phyloP scores from a whole-genome alignment of 2,888 invertebrate genomes.

The Drosophila flavopinicola region DNA sequence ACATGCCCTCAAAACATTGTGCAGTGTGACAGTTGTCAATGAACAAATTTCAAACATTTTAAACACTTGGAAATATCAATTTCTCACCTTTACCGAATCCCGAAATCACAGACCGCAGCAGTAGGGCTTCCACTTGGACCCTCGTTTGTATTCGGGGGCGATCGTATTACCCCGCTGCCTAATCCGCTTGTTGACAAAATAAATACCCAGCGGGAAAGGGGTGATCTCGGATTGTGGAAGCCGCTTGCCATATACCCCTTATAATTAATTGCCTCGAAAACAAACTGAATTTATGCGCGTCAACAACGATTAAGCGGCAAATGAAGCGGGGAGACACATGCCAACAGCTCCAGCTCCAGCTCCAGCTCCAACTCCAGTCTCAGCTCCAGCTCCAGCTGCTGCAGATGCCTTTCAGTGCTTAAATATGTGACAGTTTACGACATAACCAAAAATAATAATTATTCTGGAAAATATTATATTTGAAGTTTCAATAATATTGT shows the following conservation, averaged over 20 bases:
- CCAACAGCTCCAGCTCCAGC: conserved; percentile 12
- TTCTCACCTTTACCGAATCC: conserved; percentile 62
- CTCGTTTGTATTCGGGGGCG: conserved; percentile 37
- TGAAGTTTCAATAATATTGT: too few relatives aligned
- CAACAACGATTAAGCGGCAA: conserved; percentile 75
- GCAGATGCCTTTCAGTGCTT: background rate
- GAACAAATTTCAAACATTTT: conserved; percentile 47
- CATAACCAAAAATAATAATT: background rate
- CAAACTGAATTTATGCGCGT: conserved; percentile 68
- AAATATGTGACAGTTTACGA: background rate
- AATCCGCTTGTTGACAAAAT: conserved; percentile 77
- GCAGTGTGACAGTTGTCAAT: conserved; percentile 70
- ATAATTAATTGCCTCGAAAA: conserved; percentile 59
- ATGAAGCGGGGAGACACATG: conserved; percentile 69
- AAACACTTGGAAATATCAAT: conserved; percentile 56
- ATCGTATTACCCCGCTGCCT: conserved; percentile 66
- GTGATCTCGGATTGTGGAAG: conserved; percentile 36
- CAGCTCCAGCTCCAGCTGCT: background rate
- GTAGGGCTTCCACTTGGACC: conserved; percentile 57
- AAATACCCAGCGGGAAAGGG: conserved; percentile 64
- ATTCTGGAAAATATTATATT: too few relatives aligned
- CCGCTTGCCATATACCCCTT: conserved; percentile 22
- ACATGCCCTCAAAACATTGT: conserved; percentile 17
- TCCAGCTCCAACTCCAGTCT: background rate
- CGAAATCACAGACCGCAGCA: conserved; percentile 49